Conservation (phyloP, 2,888 invertebrate genomes). For the Steinernema hermaphroditum region DNA sequence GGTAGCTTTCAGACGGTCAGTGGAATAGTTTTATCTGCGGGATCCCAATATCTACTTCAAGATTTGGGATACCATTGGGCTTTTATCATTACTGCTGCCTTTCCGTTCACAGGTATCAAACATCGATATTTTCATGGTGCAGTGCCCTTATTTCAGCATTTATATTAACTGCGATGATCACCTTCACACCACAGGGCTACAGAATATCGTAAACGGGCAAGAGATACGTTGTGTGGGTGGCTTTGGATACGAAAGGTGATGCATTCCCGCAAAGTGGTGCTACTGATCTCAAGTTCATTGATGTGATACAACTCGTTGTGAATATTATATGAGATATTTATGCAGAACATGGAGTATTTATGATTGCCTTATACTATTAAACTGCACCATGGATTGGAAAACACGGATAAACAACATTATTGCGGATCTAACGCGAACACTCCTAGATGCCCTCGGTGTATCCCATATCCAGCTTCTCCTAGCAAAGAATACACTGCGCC, state of each 20-base stretch:
- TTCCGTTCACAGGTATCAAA: slow-evolving; percentile 60
- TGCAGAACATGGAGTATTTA: no score
- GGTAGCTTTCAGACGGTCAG: slow-evolving; percentile 50
- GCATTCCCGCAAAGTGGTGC: not conserved
- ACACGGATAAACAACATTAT: no score
- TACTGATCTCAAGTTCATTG: not conserved
- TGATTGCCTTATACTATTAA: no score
- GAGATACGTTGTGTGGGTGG: not conserved
- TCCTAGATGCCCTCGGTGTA: no score
- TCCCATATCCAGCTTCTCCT: no score
- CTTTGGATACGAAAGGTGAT: not conserved
- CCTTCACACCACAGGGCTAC: slow-evolving; percentile 32
- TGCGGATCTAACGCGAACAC: no score
- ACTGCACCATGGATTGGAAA: no score
- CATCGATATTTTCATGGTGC: not conserved
- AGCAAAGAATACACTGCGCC: no score
- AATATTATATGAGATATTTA: no score
- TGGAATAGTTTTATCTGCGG: slow-evolving; percentile 55
- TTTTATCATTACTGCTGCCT: slow-evolving; percentile 60
- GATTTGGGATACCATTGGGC: slow-evolving; percentile 60
- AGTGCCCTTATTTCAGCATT: slow-evolving; percentile 21
- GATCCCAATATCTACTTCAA: slow-evolving; percentile 56
- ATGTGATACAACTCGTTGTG: not conserved
- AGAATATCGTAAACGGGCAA: not conserved
- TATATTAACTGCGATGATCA: slow-evolving; percentile 12